Evolutionary conservation across 2,113 vertebrate species (phyloP), one percentile per base, ranked within the genome.

Genomic region (Sula dactylatra): DNA sequence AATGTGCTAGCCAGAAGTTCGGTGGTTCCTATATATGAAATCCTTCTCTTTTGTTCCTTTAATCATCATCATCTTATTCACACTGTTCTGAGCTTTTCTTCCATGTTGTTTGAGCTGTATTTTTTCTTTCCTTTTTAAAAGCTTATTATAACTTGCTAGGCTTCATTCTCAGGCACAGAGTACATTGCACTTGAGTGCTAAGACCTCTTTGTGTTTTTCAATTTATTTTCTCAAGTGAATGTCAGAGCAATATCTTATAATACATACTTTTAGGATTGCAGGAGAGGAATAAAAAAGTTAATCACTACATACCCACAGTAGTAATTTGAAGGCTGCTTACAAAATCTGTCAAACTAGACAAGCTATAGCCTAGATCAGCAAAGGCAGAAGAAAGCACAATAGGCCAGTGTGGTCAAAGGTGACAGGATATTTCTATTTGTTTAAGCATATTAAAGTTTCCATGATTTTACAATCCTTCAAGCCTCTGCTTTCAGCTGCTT

Each of bases 271-370:
- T 91, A 62, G 40, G 40, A 79, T 10, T 86, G 76, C 86, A 93
- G 93, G 94, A 97, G 50, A 95, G 56, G 94, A 96, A 71, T 88
- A 65, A 80, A 89, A 90, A 93, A 84, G 69, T 96, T 95, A 96
- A 97, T 97, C 90, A 91, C 79, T 86, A 82, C 47, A 36, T 58
- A 96, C 71, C 81, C 82, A 79, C 61, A 92, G 70, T 54, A 79
- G 47, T 93, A 92, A 97, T 97, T 96, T 92, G 59, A 91, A 77
- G 84, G 82, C 56, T 96, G 56, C 93, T 97, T 90, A 87, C 29
- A 94, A 91, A 96, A 77, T 92, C 94, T 90, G 67, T 81, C 94
- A 89, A 74, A 87, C 26, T 24, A 94, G 85, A 89, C 91, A 89
- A 94, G 86, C 73, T 71, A 26, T 10, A 92, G 59, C 82, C 52